phyloP scores from a whole-genome alignment of 2,113 vertebrate genomes.

The Amblyopsis rosae region DNA sequence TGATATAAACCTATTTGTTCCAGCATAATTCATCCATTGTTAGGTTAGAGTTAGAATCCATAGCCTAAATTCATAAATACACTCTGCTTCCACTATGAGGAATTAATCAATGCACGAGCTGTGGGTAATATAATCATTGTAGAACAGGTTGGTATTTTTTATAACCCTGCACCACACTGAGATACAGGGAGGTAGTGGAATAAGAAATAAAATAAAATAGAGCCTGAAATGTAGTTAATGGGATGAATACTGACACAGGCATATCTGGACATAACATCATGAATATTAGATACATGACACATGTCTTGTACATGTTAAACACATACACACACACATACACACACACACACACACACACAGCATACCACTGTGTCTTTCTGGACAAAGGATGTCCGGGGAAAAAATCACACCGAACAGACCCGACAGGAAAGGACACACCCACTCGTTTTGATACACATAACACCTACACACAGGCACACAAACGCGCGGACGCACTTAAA shows the following conservation, averaged over 20 bases:
- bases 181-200: not conserved
- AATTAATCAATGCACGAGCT: too few species aligned
- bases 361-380: not conserved
- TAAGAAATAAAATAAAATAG: not conserved
- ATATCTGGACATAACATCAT: not conserved
- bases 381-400: not conserved
- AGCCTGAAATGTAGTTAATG: not conserved
- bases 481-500: not conserved
- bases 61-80: too few species aligned
- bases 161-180: too few species aligned
- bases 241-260: not conserved
- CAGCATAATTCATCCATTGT: too few species aligned
- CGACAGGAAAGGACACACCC: not conserved
- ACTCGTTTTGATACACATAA: conserved; percentile 33
- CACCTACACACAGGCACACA: too few species aligned
- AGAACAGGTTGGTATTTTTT: too few species aligned
- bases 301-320: not conserved
- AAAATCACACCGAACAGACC: not conserved
- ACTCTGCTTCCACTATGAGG: too few species aligned
- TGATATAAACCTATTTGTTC: too few species aligned
- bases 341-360: not conserved
- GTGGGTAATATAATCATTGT: too few species aligned
- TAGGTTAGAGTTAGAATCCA: too few species aligned
- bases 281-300: not conserved
- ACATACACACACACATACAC: not conserved